Evolutionary conservation across 2,888 invertebrate genomes (phyloP), one percentile per base, ranked within the genome.

Genomic region (Steinernema carpocapsae): DNA sequence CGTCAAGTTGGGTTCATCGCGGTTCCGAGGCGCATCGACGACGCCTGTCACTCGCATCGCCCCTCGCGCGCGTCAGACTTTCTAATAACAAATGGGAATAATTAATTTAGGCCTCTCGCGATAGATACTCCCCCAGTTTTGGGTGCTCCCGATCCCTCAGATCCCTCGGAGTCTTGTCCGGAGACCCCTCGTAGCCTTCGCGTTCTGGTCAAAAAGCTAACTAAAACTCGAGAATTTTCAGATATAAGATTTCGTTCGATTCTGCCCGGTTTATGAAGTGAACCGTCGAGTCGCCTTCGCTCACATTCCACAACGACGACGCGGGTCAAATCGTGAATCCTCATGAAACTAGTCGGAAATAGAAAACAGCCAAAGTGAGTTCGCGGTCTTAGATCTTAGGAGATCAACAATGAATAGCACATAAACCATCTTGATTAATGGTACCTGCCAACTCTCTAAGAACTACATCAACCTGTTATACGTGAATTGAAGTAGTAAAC

Each of bases 61-160:
- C n/a, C n/a, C n/a, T n/a, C 14, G 43, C 43, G 43, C 43, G 43
- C 43, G 43, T 43, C 51, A 51, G 6, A 56, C 56, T 56, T 56
- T 24, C 56, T 24, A 56, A 56, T 24, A 56, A 56, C 56, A 56
- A 10, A 56, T 24, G 56, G 26, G 56, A 56, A 56, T 56, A 56
- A 56, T 56, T 56, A 56, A 56, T 56, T 56, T 56, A 56, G 56
- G 22, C n/a, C n/a, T n/a, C n/a, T n/a, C n/a, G n/a, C n/a, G n/a
- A n/a, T n/a, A n/a, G n/a, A n/a, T n/a, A n/a, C n/a, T n/a, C n/a
- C n/a, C n/a, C n/a, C n/a, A n/a, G n/a, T n/a, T n/a, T n/a, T n/a
- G n/a, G 10, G 56, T 19, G 22, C 26, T 4, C 56, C 26, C n/a
- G n/a, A 56, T 26, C 26, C 56, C 6, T 51, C 51, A 10, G 12